Base-by-base conservation (phyloP, 2,113 vertebrate species). In the Dunckerocampus dactyliophorus region DNA sequence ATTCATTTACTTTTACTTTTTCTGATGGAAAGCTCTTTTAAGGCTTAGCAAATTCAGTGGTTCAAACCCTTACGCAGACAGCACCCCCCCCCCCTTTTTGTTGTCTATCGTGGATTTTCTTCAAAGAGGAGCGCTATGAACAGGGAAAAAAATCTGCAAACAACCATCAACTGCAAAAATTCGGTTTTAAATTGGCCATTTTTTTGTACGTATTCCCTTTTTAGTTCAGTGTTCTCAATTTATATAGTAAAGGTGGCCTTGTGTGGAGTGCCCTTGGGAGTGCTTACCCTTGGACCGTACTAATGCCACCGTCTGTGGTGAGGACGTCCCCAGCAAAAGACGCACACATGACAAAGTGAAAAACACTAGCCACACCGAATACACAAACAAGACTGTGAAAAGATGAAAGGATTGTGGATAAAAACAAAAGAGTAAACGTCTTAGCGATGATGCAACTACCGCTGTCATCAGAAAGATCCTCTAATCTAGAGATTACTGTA, bases 401-500 rank as follows among this genome's bases (percentile, higher is more conserved):
- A 84, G 71, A 84, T 79, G 72, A 80, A 79, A 80, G 80, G 67
- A 70, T 79, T 62, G 61, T 70, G 39, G 65, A 47, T 61, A 43
- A 67, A 84, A 81, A 80, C 71, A 86, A 87, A 76, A 75, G 69
- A 72, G 67, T 83, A 79, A 84, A 84, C 79, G 75, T 85, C 80
- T 82, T 78, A 78, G 77, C 69, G n/a, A 14, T 79, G 82, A 85
- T 80, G 71, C 78, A 71, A 80, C 79, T 69, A 1, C 71, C 63
- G 49, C 68, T 84, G 80, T 86, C 76, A 82, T 82, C 80, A 61
- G 78, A 80, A 68, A 85, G 75, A 78, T 69, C 49, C 65, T 76
- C 62, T 90, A 89, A 89, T 88, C 86, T 82, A 55, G n/a, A 80
- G 87, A 87, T 89, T 89, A 87, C 61, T 75, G 71, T 77, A 67